phyloP scores from a whole-genome alignment of 2,797 vertebrate genomes.

The Malurus splendens region DNA sequence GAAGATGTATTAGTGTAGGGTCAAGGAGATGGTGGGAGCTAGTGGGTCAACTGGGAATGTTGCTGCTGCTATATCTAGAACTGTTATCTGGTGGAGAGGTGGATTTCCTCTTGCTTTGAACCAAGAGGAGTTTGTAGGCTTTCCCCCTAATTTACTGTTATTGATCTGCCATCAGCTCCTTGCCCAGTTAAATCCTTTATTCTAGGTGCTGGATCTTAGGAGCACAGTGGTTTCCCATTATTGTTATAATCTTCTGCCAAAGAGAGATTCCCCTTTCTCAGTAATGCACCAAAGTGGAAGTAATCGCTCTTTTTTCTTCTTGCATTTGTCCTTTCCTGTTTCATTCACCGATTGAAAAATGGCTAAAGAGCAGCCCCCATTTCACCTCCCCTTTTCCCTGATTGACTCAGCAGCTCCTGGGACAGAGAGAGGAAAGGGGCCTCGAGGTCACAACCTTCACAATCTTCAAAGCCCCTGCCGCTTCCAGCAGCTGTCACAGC shows the following conservation, averaged over 20 bases:
- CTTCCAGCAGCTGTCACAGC: constrained; percentile 71
- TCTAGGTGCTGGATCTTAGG: constrained; percentile 29
- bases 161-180: constrained; percentile 40
- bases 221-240: constrained; percentile 40
- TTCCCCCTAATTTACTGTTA: constrained; percentile 32
- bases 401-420: constrained; percentile 73
- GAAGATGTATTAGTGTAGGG: not conserved
- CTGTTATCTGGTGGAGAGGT: constrained; percentile 1
- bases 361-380: constrained; percentile 67
- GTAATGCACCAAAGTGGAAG: constrained; percentile 68
- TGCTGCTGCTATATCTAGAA: not conserved
- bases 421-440: constrained; percentile 65
- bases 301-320: constrained; percentile 64
- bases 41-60: not conserved
- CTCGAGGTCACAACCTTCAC: constrained; percentile 70
- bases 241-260: constrained; percentile 50
- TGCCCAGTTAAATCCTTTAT: constrained; percentile 38
- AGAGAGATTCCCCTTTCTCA: constrained; percentile 51
- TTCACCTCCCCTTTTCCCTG: constrained; percentile 64
- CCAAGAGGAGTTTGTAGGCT: not conserved
- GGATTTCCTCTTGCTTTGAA: constrained; percentile 29
- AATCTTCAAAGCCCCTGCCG: constrained; percentile 73
- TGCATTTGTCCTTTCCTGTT: constrained; percentile 70
- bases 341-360: constrained; percentile 71
- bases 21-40: not conserved